A percentile compares a stretch with the other conserved stretches of the same genome.
Conservation (phyloP, 2,888 invertebrate species). For the Cyclophora punctaria region DNA sequence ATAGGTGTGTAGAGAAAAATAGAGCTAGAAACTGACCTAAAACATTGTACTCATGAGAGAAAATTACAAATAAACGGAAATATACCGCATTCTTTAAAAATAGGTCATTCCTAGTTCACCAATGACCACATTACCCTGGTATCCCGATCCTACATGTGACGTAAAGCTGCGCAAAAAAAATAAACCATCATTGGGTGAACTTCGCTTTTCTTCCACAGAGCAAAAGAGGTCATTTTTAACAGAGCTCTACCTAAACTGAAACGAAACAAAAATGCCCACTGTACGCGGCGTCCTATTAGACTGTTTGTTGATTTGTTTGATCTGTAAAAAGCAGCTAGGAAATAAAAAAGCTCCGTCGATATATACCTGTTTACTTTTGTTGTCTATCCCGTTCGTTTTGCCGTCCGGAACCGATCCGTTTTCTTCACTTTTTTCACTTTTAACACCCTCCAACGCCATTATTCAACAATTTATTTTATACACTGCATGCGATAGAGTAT, state of each 20-base stretch:
- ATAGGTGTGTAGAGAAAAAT: too few relatives aligned
- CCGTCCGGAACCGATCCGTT: slow-evolving; percentile 68
- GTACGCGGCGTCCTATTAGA: background rate
- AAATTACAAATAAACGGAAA: background rate
- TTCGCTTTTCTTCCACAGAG: background rate
- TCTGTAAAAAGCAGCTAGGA: slow-evolving; percentile 7
- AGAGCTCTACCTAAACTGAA: too few relatives aligned
- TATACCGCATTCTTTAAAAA: slow-evolving; percentile 45
- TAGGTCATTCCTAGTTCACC: slow-evolving; percentile 64
- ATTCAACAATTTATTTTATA: slow-evolving; percentile 58
- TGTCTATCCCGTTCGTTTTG: slow-evolving; percentile 75
- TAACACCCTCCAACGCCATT: slow-evolving; percentile 73
- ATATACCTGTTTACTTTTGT: slow-evolving; percentile 75
- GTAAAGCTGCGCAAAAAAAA: slow-evolving; percentile 56
- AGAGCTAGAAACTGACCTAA: too few relatives aligned
- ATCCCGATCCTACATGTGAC: slow-evolving; percentile 35
- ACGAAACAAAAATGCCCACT: too few relatives aligned
- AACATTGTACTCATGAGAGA: too few relatives aligned
- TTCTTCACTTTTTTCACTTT: slow-evolving; percentile 73
- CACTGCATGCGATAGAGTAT: slow-evolving; percentile 63
- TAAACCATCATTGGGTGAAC: slow-evolving; percentile 3
- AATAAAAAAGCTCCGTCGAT: slow-evolving; percentile 37
- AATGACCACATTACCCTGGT: slow-evolving; percentile 43
- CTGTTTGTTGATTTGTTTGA: background rate
- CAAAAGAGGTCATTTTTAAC: too few relatives aligned